Evolutionary conservation across 2,888 invertebrate species (phyloP).

Genomic region (Celastrina argiolus): DNA sequence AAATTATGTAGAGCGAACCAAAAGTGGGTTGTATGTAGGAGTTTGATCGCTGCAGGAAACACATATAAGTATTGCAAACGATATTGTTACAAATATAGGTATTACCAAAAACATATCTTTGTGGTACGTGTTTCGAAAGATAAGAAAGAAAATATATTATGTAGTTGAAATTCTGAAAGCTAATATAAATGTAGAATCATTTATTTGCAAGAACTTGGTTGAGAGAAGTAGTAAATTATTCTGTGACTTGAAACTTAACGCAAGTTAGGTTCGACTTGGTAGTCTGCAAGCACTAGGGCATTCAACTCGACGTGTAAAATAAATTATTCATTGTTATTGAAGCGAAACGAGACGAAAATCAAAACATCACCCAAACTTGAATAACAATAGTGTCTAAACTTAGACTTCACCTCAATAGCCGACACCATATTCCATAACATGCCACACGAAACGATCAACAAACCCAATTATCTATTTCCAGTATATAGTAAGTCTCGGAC

Average conservation of each 20-base stretch:
- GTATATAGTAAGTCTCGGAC: slow-evolving; percentile 10
- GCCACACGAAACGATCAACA: background rate
- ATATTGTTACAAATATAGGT: background rate
- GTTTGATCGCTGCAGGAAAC: background rate
- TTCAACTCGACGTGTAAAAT: background rate
- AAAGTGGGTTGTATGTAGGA: background rate
- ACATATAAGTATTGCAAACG: background rate
- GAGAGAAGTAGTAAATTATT: background rate
- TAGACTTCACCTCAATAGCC: background rate
- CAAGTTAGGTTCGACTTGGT: background rate
- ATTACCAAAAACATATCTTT: background rate
- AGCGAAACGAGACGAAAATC: slow-evolving; percentile 2
- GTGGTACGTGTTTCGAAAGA: background rate
- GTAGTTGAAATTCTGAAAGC: background rate
- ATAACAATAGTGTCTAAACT: slow-evolving; percentile 1
- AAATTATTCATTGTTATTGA: background rate
- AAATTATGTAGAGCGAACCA: background rate
- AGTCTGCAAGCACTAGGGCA: background rate
- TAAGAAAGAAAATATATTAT: background rate
- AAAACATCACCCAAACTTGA: slow-evolving; percentile 8
- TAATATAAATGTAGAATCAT: background rate
- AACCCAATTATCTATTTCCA: background rate
- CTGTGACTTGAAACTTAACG: background rate
- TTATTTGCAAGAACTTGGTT: slow-evolving; percentile 3
- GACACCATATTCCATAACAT: slow-evolving; percentile 5